Evolutionary conservation across 2,797 vertebrate genomes (phyloP), one percentile per base, ranked within the genome.

Genomic region (Macrochelys suwanniensis): DNA sequence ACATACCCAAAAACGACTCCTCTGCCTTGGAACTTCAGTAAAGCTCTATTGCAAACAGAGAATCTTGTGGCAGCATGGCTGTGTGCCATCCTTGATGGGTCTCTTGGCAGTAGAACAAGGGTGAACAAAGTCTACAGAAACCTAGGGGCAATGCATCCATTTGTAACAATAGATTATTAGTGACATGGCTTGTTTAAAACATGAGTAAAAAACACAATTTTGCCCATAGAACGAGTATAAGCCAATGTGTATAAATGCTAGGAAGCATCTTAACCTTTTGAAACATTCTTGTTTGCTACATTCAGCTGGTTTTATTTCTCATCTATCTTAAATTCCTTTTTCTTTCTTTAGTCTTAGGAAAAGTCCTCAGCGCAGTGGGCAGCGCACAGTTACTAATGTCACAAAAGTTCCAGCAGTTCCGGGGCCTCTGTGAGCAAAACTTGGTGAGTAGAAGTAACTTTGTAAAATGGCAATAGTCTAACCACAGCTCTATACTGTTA

Each of bases 341-440:
- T 84, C 49, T 59, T 6, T n/a, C 5, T 74, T 33, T 93, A 99
- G 99, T 99, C 97, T 98, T 99, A 98, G 99, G 99, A 89, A 99
- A 99, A 98, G 99, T 99, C 92, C 99, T 99, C 97, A 99, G 99
- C 95, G 99, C 99, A 21, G 99, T 99, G 95, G 99, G 99, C 98
- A 99, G 99, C 86, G 99, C 99, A 95, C 99, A 99, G 98, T 98
- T 99, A 97, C 98, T 99, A 65, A 99, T 99, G 98, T 99, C 99
- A 89, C 99, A 99, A 98, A 99, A 99, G 98, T 99, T 99, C 98
- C 99, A 99, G 98, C 99, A 99, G 97, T 99, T 99, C 97, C 99
- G 99, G 4, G 99, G 99, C 93, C 99, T 99, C 97, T 99, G 99
- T 98, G 99, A 99, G 90, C 99, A 99, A 98, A 99, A 99, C 98